phyloP scores from a whole-genome alignment of 2,888 invertebrate species.

The Amphipyra berbera region DNA sequence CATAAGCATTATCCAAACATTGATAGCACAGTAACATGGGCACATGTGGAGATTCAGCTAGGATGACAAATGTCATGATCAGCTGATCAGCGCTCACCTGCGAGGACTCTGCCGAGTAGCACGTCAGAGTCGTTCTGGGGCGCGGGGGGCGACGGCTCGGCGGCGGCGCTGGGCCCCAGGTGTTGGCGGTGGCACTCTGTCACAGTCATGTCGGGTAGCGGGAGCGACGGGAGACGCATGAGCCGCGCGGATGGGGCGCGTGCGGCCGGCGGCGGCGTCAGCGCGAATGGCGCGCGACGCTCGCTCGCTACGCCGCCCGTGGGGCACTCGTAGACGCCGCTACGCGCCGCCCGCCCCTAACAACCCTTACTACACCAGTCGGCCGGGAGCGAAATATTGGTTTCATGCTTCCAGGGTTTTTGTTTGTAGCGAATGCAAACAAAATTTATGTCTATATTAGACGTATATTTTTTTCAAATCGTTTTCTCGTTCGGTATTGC shows the following conservation, averaged over 20 bases:
- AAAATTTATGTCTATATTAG: no score
- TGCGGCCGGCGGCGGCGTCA: constrained; percentile 87
- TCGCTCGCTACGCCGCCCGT: constrained; percentile 79
- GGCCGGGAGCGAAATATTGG: background rate
- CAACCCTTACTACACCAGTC: constrained; percentile 64
- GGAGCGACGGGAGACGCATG: constrained; percentile 80
- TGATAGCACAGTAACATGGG: constrained; percentile 58
- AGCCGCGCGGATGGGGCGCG: constrained; percentile 81
- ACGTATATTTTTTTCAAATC: no score
- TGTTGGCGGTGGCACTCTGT: constrained; percentile 81
- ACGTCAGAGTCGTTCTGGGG: constrained; percentile 79
- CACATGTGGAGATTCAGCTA: constrained; percentile 35
- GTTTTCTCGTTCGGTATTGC: no score
- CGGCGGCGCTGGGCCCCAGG: constrained; percentile 63
- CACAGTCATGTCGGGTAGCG: constrained; percentile 81
- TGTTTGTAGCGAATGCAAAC: background rate
- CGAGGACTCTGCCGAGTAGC: constrained; percentile 85
- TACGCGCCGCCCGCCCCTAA: constrained; percentile 76
- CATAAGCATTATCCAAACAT: constrained; percentile 52
- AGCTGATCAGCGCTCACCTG: constrained; percentile 83
- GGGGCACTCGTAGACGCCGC: constrained; percentile 72
- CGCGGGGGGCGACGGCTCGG: constrained; percentile 64
- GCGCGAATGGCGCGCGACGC: constrained; percentile 86
- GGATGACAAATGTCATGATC: constrained; percentile 67
- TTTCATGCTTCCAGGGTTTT: background rate